Base-by-base conservation (phyloP, 1,140 invertebrate genomes). In the Cardiocondyla obscurior region DNA sequence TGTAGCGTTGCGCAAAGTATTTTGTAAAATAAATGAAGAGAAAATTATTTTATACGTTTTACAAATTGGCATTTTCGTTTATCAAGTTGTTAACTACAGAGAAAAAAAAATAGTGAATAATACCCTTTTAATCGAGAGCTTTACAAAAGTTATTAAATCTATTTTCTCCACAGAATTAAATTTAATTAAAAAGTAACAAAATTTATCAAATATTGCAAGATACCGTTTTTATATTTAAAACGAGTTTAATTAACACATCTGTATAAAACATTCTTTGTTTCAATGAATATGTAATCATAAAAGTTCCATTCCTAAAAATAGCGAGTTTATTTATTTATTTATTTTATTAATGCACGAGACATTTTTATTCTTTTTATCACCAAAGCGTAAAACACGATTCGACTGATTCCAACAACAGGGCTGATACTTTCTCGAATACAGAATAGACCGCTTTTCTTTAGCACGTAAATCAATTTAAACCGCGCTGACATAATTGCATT, bases 401-500 rank as follows among this genome's bases (percentile, higher is more conserved):
- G 44, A 51, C 12, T 30, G 28, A 42, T 64, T 33, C 16, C 39
- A 14, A 28, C 57, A 64, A 64, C 25, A 30, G 2, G 44, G 36
- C 36, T 60, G 53, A 74, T 30, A 60, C 58, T 49, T 14, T 58
- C 7, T 28, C 44, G 57, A 49, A 49, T 64, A 39, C 42, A 19
- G 57, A 49, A 16, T 25, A 12, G 51, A 39, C 14, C 10, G 10
- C 42, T 79, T 62, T 67, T 30, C 33, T 55, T 19, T 28, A 30
- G 46, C 33, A 16, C n/a, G 10, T 53, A 79, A 79, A 42, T 6
- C 62, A 79, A 79, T 79, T 79, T 42, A 79, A 33, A 53, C 22
- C 62, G 46, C 60, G 33, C 60, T n/a, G 74, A 55, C 62, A 55
- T 79, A 79, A 79, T 79, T 69, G 33, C 46, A 30, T 79, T 67